Base-by-base conservation (phyloP, 2,797 vertebrate genomes). In the Liparis tanakae region DNA sequence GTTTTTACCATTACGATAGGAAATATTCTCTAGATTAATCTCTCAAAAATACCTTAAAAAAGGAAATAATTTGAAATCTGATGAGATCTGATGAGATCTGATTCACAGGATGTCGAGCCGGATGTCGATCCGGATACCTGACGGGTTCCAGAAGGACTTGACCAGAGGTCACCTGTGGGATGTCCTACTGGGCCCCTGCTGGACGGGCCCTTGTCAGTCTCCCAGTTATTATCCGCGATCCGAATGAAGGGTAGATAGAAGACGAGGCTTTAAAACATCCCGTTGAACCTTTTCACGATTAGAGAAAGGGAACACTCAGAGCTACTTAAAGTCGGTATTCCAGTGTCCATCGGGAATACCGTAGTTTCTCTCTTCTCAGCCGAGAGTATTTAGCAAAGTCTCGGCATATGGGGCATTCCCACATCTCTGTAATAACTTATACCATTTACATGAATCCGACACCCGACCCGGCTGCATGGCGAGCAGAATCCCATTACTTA, bases 401-500 rank as follows among this genome's bases (percentile, higher is more conserved):
- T 70, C n/a, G 41, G 69, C 62, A 71, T 70, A 55, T 22, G 39
- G 55, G 50, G 25, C 33, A 51, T 67, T 80, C 67, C 43, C 66
- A 56, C 83, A 79, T 88, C 37, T 53, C 65, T 58, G 72, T 85
- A 88, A 91, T 80, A 66, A 81, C 76, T 91, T 89, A 82, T 72
- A 83, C 64, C 86, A 88, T 74, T 80, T 78, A 68, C 69, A 88
- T 87, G 86, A 88, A 91, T 91, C 81, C 87, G 83, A 70, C 81
- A 87, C 82, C 82, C 67, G 86, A 79, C 73, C 81, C 84, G 74
- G 82, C 89, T 89, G 82, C 81, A 78, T 72, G 82, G 84, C 56
- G n/a, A 89, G 85, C 78, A 76, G 69, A 92, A 93, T 91, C 93
- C 86, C 79, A 87, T 94, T 93, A 91, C 87, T 85, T 90, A 92